Base-by-base conservation (phyloP, 2,113 vertebrate genomes). In the Rhagologus leucostigma region DNA sequence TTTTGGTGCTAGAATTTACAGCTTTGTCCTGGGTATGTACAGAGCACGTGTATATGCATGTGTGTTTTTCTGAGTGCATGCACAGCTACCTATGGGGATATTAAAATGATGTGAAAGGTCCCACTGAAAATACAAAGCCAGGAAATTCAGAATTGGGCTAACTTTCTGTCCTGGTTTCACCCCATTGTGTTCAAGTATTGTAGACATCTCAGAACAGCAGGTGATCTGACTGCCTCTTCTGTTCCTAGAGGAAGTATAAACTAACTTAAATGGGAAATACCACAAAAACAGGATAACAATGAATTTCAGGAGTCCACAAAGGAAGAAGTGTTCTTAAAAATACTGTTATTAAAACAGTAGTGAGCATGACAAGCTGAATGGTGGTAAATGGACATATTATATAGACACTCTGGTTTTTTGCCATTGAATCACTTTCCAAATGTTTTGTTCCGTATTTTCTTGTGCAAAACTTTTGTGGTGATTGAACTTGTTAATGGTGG, bases 71-170 rank as follows among this genome's bases (percentile, higher is more conserved):
- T 60, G 56, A 62, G 65, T 69, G 29, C 70, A 68, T 37, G 50
- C 75, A 67, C 70, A 67, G 57, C 46, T 76, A 94, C 84, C 67
- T 91, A 9, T 86, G 68, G 70, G 69, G 79, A 49, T 84, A 81
- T 79, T 74, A 88, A 93, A 93, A 81, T 75, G 16, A 91, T 70
- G 64, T 90, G 94, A 78, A 97, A 90, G 57, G 56, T 87, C 76
- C n/a, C 65, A 83, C 74, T 73, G 15, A 80, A 92, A 95, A 78
- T 83, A 94, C 94, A 96, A 97, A 96, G 95, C 87, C 95, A 94
- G 93, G 97, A 97, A 95, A 92, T 84, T 19, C 57, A 69, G 47
- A 67, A 75, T 70, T 79, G 74, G 73, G 85, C 89, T 86, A 82
- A 74, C 55, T 59, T 87, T 93, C 56, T 96, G 84, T 87, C 68